A percentile compares a stretch with the other conserved stretches of the same genome.
Evolutionary conservation across 2,888 invertebrate species (phyloP).

Genomic region (Dexiosoma caninum): DNA sequence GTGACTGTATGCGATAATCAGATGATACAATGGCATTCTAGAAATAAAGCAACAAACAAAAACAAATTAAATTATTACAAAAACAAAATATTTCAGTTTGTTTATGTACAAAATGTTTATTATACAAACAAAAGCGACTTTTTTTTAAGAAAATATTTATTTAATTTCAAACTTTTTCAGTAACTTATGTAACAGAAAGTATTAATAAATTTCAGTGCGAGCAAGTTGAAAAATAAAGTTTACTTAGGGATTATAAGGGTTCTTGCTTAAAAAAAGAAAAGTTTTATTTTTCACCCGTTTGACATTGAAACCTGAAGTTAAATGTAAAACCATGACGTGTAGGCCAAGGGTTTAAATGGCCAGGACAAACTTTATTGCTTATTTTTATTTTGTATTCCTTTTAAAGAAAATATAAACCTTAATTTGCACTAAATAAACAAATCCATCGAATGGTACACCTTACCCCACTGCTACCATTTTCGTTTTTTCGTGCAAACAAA

Average conservation of each 20-base stretch:
- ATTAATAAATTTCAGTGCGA: no score
- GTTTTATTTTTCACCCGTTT: neutral
- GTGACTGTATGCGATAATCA: conserved; percentile 82
- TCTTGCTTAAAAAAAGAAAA: neutral
- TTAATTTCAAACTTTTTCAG: no score
- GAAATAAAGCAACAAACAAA: conserved; percentile 77
- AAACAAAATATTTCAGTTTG: no score
- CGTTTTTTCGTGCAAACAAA: neutral
- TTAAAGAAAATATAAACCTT: conserved; percentile 16
- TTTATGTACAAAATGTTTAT: no score
- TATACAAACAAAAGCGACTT: no score
- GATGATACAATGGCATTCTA: conserved; percentile 93
- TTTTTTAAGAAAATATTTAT: no score
- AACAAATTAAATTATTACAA: no score
- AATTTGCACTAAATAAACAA: conserved; percentile 37
- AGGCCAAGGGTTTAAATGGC: neutral
- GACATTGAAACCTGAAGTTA: conserved; percentile 12
- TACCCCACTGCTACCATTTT: neutral
- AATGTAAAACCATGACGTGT: conserved; percentile 4
- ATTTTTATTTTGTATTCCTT: neutral
- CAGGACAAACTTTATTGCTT: conserved; percentile 4
- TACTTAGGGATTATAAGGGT: conserved; percentile 57
- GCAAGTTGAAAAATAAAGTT: conserved; percentile 62
- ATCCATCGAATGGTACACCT: neutral
- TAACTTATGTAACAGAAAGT: no score